Percentiles rank a stretch among this genome's conserved stretches.
Evolutionary conservation across 1,140 invertebrate genomes (phyloP).

Genomic region (Aporrectodea caliginosa): DNA sequence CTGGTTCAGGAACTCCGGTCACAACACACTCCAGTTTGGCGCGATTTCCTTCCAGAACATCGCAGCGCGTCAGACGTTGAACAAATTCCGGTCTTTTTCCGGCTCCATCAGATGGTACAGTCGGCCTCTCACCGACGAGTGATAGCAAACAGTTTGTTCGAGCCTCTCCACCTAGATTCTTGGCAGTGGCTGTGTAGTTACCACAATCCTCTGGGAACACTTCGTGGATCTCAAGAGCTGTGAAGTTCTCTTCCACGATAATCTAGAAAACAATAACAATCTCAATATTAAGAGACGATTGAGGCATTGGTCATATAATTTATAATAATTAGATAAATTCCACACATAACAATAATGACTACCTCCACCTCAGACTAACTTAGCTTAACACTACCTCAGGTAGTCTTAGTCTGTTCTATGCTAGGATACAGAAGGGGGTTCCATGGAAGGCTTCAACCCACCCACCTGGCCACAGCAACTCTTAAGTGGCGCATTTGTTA

Average conservation of each 20-base stretch:
- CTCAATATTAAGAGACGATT: neutral
- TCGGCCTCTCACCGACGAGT: constrained; percentile 36
- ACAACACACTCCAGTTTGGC: constrained; percentile 57
- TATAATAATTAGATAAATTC: no score
- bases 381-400: no score
- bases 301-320: no score
- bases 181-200: constrained; percentile 91
- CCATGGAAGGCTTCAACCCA: no score
- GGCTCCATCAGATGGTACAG: neutral
- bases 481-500: no score
- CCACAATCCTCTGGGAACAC: constrained; percentile 96
- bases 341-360: no score
- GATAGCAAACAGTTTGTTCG: constrained; percentile 47
- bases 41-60: constrained; percentile 59
- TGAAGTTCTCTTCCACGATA: constrained; percentile 45
- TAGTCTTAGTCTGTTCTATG: no score
- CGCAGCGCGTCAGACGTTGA: constrained; percentile 65
- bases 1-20: constrained; percentile 57
- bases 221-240: constrained; percentile 81
- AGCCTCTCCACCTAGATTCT: constrained; percentile 78
- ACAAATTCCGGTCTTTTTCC: constrained; percentile 62
- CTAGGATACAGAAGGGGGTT: no score
- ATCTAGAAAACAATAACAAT: constrained; percentile 39
- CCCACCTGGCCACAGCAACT: no score
- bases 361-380: no score